Percentiles rank a stretch among this genome's conserved stretches.
Conservation (phyloP, 1,140 invertebrate species). For the Drosophila santomea region DNA sequence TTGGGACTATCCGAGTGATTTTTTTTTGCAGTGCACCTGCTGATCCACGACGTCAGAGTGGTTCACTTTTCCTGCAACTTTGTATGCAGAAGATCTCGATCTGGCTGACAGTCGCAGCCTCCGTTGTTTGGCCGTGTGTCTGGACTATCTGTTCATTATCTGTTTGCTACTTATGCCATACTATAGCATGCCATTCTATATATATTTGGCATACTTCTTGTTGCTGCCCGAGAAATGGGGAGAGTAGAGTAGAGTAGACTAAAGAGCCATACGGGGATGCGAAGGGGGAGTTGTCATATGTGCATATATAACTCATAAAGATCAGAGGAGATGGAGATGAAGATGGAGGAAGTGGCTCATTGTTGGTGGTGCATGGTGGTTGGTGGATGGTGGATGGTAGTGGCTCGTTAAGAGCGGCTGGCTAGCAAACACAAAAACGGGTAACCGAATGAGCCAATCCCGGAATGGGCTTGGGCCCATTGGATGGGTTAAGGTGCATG, state of each 20-base stretch:
- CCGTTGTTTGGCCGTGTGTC: slow-evolving; percentile 25
- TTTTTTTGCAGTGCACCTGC: slow-evolving; percentile 6
- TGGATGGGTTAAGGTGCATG: slow-evolving; percentile 77
- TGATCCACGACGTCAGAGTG: slow-evolving; percentile 37
- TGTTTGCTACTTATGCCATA: slow-evolving; percentile 21
- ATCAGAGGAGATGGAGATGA: slow-evolving; percentile 7
- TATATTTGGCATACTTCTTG: slow-evolving; percentile 69
- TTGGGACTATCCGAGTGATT: not conserved
- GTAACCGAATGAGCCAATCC: slow-evolving; percentile 45
- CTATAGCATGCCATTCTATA: slow-evolving; percentile 3
- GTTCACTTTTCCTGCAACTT: slow-evolving; percentile 61
- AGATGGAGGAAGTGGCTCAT: slow-evolving; percentile 19
- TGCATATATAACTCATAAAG: slow-evolving; percentile 79
- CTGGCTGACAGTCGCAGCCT: slow-evolving; percentile 43
- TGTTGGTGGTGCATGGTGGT: slow-evolving; percentile 9
- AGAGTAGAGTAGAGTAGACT: slow-evolving; percentile 13
- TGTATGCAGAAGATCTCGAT: slow-evolving; percentile 73
- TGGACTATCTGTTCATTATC: slow-evolving; percentile 70
- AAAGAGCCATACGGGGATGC: slow-evolving; percentile 3
- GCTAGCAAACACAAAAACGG: slow-evolving; percentile 27
- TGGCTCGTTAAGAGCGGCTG: slow-evolving; percentile 44
- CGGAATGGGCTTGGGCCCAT: slow-evolving; percentile 68
- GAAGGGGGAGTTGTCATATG: slow-evolving; percentile 56
- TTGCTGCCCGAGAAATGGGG: slow-evolving; percentile 25
- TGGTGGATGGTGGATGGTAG: slow-evolving; percentile 8